These are phyloP conservation scores for Pseudoips prasinana DNA, from an alignment of 2,888 invertebrate species.

Conservation along the genomic window DNA sequence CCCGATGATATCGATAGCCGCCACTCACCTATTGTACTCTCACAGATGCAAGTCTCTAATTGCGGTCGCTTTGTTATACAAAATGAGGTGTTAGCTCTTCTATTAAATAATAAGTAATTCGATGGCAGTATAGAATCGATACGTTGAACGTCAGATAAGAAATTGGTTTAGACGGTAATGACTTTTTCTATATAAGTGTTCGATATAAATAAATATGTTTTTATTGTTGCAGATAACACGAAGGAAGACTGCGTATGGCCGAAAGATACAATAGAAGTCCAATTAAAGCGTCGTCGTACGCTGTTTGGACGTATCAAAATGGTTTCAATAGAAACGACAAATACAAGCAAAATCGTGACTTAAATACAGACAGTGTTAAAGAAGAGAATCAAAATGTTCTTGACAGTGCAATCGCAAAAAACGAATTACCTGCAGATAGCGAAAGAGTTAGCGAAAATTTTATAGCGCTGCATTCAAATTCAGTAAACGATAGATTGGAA, in stretches of 20 bases:
- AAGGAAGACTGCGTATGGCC: conserved; percentile 76
- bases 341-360: conserved; percentile 25
- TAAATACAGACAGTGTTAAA: conserved; percentile 29
- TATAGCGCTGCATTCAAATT: conserved; percentile 55
- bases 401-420: conserved; percentile 30
- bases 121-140: conserved; percentile 54
- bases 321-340: conserved; percentile 43
- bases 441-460: conserved; percentile 34
- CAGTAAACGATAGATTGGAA: conserved; percentile 36
- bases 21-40: conserved; percentile 66
- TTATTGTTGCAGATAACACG: conserved; percentile 68
- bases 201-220: conserved; percentile 30
- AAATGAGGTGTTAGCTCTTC: conserved; percentile 80
- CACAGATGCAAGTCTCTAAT: conserved; percentile 71
- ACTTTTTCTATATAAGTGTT: conserved; percentile 26
- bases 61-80: conserved; percentile 77
- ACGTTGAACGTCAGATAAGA: conserved; percentile 47
- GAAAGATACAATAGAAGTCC: conserved; percentile 67
- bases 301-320: conserved; percentile 65
- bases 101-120: conserved; percentile 77
- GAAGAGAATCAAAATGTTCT: conserved; percentile 39
- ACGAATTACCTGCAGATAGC: conserved; percentile 20
- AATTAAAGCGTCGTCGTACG: conserved; percentile 70
- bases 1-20: conserved; percentile 74
- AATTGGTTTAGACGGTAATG: conserved; percentile 41